These are phyloP conservation scores for Clarias pachynema DNA, from an alignment of 2,797 vertebrate genomes.

Conservation along the genomic window DNA sequence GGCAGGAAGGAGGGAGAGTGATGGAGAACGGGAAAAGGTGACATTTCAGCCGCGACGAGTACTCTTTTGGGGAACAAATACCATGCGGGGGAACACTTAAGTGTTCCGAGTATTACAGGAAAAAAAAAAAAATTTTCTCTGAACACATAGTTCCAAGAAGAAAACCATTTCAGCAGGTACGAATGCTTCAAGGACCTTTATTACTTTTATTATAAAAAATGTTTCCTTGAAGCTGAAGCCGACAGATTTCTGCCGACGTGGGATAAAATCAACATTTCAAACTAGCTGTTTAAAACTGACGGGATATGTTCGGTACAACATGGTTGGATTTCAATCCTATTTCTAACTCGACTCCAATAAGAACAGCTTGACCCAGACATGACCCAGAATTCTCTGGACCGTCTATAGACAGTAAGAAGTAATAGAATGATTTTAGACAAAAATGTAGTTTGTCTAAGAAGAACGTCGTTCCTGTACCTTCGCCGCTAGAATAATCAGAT, in stretches of 20 bases:
- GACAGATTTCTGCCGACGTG: not conserved
- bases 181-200: not conserved
- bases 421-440: too few species aligned
- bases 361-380: not conserved
- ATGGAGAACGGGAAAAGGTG: constrained; percentile 6
- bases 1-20: not conserved
- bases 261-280: not conserved
- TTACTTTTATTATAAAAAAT: not conserved
- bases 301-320: not conserved
- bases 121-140: not conserved
- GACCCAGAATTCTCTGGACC: constrained; percentile 11
- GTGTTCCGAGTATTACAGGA: too few species aligned
- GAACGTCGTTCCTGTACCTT: constrained; percentile 31
- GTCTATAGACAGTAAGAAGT: not conserved
- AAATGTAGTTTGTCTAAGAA: not conserved
- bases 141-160: not conserved
- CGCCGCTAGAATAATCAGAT: constrained; percentile 36
- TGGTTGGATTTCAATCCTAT: not conserved
- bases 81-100: not conserved
- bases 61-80: not conserved
- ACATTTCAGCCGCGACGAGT: not conserved
- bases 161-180: not conserved
- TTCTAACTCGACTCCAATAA: not conserved
- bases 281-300: not conserved
- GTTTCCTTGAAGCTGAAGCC: not conserved